phyloP scores from a whole-genome alignment of 2,113 vertebrate genomes.

The Epinephelus moara region DNA sequence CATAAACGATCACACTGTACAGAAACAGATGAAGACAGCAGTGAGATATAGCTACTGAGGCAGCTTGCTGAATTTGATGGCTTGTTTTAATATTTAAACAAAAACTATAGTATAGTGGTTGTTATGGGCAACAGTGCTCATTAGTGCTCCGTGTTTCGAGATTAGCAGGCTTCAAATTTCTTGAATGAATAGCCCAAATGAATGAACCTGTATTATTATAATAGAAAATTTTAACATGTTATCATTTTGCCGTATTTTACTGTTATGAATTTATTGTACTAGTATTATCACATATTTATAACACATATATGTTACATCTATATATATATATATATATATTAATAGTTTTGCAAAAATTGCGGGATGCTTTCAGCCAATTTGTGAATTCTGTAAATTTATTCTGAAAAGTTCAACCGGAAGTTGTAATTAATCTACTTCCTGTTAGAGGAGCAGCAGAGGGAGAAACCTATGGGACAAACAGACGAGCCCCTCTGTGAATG shows the following conservation, averaged over 20 bases:
- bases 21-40: too few relatives aligned
- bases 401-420: background rate
- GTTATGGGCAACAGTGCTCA: background rate
- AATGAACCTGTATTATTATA: background rate
- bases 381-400: background rate
- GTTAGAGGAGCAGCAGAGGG: background rate
- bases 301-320: too few relatives aligned
- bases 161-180: background rate
- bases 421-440: background rate
- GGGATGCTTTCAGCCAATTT: background rate
- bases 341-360: background rate
- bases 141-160: background rate
- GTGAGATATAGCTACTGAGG: too few relatives aligned
- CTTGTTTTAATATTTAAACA: background rate
- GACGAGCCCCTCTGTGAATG: background rate
- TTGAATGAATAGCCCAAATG: background rate
- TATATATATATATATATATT: too few relatives aligned
- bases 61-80: too few relatives aligned
- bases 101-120: background rate
- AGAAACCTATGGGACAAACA: background rate
- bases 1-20: too few relatives aligned
- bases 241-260: background rate
- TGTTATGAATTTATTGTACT: too few relatives aligned
- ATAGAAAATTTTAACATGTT: background rate
- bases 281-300: too few relatives aligned